phyloP scores from a whole-genome alignment of 2,797 vertebrate genomes.

The Cryptoblepharus egeriae region DNA sequence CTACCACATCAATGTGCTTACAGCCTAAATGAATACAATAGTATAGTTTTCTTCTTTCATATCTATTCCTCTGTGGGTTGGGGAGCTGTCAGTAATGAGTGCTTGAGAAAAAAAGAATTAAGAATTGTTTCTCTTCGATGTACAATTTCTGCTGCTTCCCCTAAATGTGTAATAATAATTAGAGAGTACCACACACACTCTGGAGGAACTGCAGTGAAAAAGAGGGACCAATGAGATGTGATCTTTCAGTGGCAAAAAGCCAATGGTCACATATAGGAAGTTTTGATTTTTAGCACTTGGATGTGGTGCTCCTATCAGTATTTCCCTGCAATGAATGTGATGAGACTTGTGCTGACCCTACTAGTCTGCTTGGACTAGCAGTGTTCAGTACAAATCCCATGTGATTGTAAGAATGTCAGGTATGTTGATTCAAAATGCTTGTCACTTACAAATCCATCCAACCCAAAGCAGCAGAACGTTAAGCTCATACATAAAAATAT shows the following conservation, averaged over 20 bases:
- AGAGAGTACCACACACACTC: too few species aligned
- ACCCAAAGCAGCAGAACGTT: conserved; percentile 5
- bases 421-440: conserved; percentile 14
- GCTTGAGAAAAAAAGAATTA: neutral
- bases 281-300: neutral
- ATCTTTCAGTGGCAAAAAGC: conserved; percentile 9
- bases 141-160: neutral
- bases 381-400: neutral
- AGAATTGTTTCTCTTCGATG: neutral
- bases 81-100: neutral
- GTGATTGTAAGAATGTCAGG: conserved; percentile 3
- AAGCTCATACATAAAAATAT: neutral
- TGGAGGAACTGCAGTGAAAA: too few species aligned
- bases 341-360: conserved; percentile 17
- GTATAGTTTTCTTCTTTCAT: neutral
- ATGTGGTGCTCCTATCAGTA: neutral
- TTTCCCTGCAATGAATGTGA: neutral
- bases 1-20: neutral
- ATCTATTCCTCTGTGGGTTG: neutral
- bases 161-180: too few species aligned
- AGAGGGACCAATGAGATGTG: neutral
- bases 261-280: neutral
- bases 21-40: neutral
- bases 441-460: conserved; percentile 16
- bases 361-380: conserved; percentile 7